Conservation (phyloP, 2,888 invertebrate genomes). For the Dicyrtomina minuta region DNA sequence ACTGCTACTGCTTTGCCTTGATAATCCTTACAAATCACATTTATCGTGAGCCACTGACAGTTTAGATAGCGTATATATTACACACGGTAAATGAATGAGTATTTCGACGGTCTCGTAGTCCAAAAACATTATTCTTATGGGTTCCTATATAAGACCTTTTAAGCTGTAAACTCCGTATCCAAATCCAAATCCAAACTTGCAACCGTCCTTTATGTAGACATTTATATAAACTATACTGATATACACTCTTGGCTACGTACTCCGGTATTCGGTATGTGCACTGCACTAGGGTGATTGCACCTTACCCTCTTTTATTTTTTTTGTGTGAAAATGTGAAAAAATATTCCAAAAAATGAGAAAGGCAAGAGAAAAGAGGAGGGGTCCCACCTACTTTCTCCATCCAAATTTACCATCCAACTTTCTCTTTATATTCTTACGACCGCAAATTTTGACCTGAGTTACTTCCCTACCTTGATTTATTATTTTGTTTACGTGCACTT, state of each 20-base stretch:
- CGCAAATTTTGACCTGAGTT: not conserved
- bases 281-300: no score
- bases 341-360: not conserved
- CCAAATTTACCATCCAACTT: no score
- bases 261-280: no score
- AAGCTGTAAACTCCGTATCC: no score
- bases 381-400: not conserved
- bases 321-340: no score
- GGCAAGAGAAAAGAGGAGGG: not conserved
- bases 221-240: no score
- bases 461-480: not conserved
- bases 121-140: no score
- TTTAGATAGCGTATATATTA: conserved; percentile 36
- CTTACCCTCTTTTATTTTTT: no score
- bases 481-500: not conserved
- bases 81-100: conserved; percentile 19
- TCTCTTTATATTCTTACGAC: not conserved
- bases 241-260: no score
- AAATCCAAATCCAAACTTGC: no score
- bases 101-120: not conserved
- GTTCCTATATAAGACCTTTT: no score
- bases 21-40: conserved; percentile 45
- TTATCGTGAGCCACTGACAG: conserved; percentile 41
- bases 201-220: no score
- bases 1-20: not conserved